A percentile compares a stretch with the other conserved stretches of the same genome.
These are phyloP conservation scores for Brachycybe producta DNA, from an alignment of 2,888 invertebrate genomes.

Conservation along the genomic window DNA sequence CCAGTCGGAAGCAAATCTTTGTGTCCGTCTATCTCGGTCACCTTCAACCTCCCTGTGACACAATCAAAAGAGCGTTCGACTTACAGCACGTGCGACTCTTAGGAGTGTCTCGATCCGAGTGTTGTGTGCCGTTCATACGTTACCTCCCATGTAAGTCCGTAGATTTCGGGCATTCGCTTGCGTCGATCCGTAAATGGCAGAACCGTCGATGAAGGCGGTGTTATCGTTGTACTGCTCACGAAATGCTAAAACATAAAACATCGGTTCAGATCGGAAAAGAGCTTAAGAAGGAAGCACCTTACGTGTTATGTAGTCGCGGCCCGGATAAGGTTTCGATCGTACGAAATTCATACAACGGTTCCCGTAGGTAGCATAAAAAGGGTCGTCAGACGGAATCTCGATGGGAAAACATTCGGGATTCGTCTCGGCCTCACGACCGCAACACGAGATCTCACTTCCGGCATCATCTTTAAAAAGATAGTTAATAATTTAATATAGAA, in stretches of 20 bases:
- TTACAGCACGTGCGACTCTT: no score
- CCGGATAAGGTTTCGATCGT: slow-evolving; percentile 18
- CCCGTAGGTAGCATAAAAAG: slow-evolving; percentile 26
- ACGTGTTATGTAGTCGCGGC: slow-evolving; percentile 11
- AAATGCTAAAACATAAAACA: slow-evolving; percentile 18
- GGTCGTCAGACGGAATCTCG: slow-evolving; percentile 25
- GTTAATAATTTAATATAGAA: not conserved
- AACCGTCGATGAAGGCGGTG: slow-evolving; percentile 24
- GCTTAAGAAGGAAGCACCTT: no score
- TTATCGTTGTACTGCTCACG: slow-evolving; percentile 24
- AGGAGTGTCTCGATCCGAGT: no score
- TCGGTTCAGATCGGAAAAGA: not conserved
- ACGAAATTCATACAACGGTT: slow-evolving; percentile 26
- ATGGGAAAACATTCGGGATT: slow-evolving; percentile 26
- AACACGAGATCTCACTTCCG: slow-evolving; percentile 10
- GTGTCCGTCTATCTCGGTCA: slow-evolving; percentile 8
- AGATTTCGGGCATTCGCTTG: slow-evolving; percentile 18
- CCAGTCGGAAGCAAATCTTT: slow-evolving; percentile 62
- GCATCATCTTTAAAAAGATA: slow-evolving; percentile 7
- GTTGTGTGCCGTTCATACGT: no score
- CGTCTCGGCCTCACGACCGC: slow-evolving; percentile 17
- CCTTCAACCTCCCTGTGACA: slow-evolving; percentile 13
- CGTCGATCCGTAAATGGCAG: slow-evolving; percentile 22
- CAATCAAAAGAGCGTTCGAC: slow-evolving; percentile 1
- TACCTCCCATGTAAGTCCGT: slow-evolving; percentile 20